Conservation (phyloP, 2,797 vertebrate species). For the Melanotaenia pygmaea region DNA sequence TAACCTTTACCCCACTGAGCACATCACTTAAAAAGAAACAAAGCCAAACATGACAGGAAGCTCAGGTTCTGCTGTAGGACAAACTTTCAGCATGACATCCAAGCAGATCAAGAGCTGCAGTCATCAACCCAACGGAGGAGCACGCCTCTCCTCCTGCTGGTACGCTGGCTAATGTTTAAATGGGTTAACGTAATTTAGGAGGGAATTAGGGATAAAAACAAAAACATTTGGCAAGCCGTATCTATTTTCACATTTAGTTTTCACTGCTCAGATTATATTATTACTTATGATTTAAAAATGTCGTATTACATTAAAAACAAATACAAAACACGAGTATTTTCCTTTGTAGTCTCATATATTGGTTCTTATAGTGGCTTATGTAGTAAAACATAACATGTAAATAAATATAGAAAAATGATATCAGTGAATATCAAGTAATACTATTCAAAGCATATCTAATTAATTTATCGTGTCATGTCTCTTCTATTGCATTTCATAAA, state of each 20-base stretch:
- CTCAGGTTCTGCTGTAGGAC: not conserved
- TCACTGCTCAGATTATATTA: no score
- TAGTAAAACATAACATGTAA: no score
- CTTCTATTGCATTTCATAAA: no score
- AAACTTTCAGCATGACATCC: not conserved
- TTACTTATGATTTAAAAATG: no score
- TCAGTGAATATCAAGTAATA: no score
- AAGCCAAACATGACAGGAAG: not conserved
- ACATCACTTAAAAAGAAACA: not conserved
- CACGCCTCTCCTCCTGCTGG: not conserved
- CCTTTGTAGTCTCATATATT: no score
- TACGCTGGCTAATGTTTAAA: not conserved
- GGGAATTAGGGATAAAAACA: not conserved
- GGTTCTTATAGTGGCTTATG: no score
- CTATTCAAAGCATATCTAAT: no score
- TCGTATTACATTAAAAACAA: no score
- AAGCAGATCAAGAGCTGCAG: not conserved
- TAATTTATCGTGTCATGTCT: not conserved
- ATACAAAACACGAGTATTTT: no score
- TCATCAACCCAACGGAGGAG: not conserved
- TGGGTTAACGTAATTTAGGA: not conserved
- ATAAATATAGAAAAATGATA: no score
- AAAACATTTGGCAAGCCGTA: not conserved
- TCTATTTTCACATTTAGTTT: no score
- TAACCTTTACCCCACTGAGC: not conserved